A percentile compares a stretch with the other conserved stretches of the same genome.
Conservation (phyloP, 1,140 invertebrate genomes). For the Mycetomoellerius zeteki region DNA sequence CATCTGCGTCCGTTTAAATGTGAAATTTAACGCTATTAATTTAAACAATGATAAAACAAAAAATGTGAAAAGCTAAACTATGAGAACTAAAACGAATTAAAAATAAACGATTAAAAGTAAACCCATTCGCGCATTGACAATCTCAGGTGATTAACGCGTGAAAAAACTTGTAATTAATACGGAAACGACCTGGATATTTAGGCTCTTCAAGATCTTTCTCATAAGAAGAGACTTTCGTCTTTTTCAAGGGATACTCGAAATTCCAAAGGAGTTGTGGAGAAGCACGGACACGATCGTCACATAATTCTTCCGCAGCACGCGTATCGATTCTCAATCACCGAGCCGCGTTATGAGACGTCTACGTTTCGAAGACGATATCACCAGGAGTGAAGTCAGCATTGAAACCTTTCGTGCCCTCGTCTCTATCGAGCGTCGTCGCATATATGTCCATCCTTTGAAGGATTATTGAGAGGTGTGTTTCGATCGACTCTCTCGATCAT, state of each 20-base stretch:
- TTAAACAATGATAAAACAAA: background rate
- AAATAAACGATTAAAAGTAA: background rate
- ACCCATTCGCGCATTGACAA: background rate
- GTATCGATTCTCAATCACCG: conserved; percentile 21
- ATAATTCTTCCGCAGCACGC: conserved; percentile 18
- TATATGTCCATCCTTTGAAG: background rate
- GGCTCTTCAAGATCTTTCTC: background rate
- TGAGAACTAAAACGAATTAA: background rate
- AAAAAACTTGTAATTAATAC: conserved; percentile 8
- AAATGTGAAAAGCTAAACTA: background rate
- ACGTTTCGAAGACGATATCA: background rate
- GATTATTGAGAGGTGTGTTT: background rate
- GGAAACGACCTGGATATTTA: background rate
- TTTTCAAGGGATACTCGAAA: background rate
- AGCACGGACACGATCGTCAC: conserved; percentile 38
- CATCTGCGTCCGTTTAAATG: background rate
- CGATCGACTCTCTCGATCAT: conserved; percentile 7
- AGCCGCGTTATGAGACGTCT: background rate
- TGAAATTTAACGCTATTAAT: background rate
- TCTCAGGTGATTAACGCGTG: conserved; percentile 22
- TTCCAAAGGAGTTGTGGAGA: background rate
- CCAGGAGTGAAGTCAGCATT: background rate
- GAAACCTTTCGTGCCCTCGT: background rate
- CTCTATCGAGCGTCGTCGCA: background rate
- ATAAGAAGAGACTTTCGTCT: background rate